Percentiles rank a stretch among this genome's conserved stretches.
These are phyloP conservation scores for Cariama cristata DNA, from an alignment of 2,113 vertebrate genomes.

Conservation along the genomic window DNA sequence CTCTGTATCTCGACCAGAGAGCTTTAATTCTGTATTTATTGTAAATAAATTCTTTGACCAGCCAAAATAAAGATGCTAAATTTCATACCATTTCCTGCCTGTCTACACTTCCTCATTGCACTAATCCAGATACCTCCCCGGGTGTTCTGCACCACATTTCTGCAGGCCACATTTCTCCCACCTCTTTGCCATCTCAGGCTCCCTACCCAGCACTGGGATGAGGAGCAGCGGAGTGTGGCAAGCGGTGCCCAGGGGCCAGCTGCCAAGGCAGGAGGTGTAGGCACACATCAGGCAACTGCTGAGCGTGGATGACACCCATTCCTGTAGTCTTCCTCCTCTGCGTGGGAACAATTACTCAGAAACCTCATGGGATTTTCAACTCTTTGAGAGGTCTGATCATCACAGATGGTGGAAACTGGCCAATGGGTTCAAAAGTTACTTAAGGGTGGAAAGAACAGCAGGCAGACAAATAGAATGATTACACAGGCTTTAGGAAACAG, in stretches of 20 bases:
- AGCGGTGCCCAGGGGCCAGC: accelerated
- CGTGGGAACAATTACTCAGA: not conserved
- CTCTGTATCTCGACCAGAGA: not conserved
- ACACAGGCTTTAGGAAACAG: not conserved
- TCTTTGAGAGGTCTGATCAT: not conserved
- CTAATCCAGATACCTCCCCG: not conserved
- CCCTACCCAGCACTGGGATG: not conserved
- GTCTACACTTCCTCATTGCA: not conserved
- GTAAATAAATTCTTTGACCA: not conserved
- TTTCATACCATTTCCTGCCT: not conserved
- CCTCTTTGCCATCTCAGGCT: not conserved
- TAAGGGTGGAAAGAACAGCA: not conserved
- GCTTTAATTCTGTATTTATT: not conserved
- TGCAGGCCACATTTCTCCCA: accelerated
- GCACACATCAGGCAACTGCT: not conserved
- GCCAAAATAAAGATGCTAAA: not conserved
- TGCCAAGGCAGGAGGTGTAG: not conserved
- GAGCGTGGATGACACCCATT: not conserved
- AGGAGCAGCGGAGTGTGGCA: not conserved
- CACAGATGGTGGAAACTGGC: not conserved
- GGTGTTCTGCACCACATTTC: not conserved
- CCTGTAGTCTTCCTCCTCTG: not conserved
- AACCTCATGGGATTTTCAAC: not conserved
- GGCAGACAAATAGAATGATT: not conserved
- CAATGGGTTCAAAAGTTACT: not conserved